Evolutionary conservation across 2,113 vertebrate genomes (phyloP).

Genomic region (Laticauda colubrina): DNA sequence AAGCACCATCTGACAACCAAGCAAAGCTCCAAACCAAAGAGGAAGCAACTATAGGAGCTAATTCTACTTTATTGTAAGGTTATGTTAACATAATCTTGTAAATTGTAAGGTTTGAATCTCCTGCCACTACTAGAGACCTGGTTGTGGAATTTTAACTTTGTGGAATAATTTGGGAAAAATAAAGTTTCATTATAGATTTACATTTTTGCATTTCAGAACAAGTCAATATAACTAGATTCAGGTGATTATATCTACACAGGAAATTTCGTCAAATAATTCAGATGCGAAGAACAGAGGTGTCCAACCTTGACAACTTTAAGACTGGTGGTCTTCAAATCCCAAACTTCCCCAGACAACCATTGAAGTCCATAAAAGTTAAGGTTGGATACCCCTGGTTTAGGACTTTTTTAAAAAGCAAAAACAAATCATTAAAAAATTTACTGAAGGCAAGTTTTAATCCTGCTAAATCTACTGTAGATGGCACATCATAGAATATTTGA

Average conservation of each 20-base stretch:
- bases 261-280: background rate
- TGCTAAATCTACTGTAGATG: background rate
- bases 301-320: background rate
- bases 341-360: background rate
- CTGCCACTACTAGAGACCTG: background rate
- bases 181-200: background rate
- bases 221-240: background rate
- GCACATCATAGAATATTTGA: background rate
- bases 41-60: background rate
- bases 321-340: background rate
- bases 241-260: background rate
- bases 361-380: background rate
- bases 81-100: background rate
- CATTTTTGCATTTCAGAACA: background rate
- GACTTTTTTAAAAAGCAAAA: background rate
- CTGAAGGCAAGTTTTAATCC: background rate
- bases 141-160: background rate
- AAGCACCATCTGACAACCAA: background rate
- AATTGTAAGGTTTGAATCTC: background rate
- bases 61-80: background rate
- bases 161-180: background rate
- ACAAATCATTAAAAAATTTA: background rate
- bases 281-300: background rate
- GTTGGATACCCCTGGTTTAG: background rate
- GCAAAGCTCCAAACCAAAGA: background rate